phyloP scores from a whole-genome alignment of 64 coral and sea anemone genomes.

The Cladopsammia gracilis region DNA sequence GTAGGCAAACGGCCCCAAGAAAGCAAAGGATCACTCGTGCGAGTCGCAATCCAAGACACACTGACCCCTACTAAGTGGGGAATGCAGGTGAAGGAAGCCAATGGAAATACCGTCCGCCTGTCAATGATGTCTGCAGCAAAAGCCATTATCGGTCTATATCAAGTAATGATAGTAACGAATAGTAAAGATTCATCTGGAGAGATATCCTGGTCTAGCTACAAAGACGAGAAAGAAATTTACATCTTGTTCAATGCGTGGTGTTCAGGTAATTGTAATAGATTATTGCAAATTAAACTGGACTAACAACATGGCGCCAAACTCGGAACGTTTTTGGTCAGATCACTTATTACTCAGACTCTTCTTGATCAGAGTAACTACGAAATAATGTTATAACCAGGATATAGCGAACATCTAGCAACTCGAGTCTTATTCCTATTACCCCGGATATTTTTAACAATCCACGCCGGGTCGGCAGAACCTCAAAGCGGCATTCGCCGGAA shows the following conservation, averaged over 20 bases:
- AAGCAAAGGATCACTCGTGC: conserved; percentile 39
- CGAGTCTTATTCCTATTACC: no score
- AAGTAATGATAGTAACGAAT: conserved; percentile 44
- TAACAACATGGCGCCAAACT: no score
- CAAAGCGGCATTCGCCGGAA: no score
- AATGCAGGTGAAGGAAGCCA: conserved; percentile 32
- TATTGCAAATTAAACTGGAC: not conserved
- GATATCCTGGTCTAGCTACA: not conserved
- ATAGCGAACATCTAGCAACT: no score
- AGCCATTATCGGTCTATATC: conserved; percentile 38
- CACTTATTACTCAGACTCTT: no score
- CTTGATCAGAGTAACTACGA: no score
- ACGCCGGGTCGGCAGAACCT: no score
- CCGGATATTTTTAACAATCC: no score
- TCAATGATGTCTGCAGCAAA: conserved; percentile 41
- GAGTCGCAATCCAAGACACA: not conserved
- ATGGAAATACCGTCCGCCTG: conserved; percentile 23
- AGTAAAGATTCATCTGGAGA: conserved; percentile 8
- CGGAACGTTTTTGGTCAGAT: no score
- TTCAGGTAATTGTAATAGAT: not conserved
- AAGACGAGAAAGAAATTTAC: not conserved
- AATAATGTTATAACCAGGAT: no score
- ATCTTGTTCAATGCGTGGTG: conserved; percentile 74
- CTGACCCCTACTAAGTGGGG: not conserved
- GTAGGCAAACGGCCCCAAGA: conserved; percentile 38